Conservation (phyloP, 2,888 invertebrate genomes). For the Hydroisotoma schaefferi region DNA sequence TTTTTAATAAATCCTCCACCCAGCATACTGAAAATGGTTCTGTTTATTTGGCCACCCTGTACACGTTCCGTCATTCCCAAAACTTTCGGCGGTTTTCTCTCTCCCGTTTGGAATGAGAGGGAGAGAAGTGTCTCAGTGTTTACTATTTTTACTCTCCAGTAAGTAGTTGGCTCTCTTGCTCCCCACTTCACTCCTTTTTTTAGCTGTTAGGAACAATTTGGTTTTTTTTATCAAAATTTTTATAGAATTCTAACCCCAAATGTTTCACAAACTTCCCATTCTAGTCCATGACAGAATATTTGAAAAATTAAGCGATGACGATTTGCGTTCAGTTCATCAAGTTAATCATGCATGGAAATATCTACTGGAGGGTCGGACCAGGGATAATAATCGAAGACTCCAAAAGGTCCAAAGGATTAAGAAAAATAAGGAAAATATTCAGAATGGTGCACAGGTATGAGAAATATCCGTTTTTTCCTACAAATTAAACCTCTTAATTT, state of each 20-base stretch:
- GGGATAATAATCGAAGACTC: slow-evolving; percentile 28
- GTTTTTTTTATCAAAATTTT: background rate
- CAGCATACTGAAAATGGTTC: background rate
- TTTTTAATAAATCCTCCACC: too few relatives aligned
- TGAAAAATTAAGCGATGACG: slow-evolving; percentile 32
- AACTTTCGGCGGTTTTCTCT: background rate
- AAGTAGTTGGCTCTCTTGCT: too few relatives aligned
- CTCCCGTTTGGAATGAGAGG: background rate
- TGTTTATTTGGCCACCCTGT: background rate
- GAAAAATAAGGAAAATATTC: slow-evolving; percentile 43
- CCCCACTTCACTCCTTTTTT: too few relatives aligned
- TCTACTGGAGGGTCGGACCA: slow-evolving; percentile 19
- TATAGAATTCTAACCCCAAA: background rate
- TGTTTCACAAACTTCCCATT: slow-evolving; percentile 26
- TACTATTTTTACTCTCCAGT: background rate
- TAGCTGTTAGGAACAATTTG: background rate
- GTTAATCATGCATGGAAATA: slow-evolving; percentile 43
- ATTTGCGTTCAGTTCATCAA: slow-evolving; percentile 42
- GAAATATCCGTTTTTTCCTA: background rate
- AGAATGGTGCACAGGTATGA: slow-evolving; percentile 17
- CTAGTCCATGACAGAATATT: slow-evolving; percentile 40
- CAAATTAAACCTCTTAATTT: background rate
- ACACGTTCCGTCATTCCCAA: background rate
- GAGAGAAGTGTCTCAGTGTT: background rate
- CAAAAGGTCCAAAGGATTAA: slow-evolving; percentile 33